Evolutionary conservation across 2,113 vertebrate species (phyloP), one percentile per base, ranked within the genome.

Genomic region (Panurus biarmicus): DNA sequence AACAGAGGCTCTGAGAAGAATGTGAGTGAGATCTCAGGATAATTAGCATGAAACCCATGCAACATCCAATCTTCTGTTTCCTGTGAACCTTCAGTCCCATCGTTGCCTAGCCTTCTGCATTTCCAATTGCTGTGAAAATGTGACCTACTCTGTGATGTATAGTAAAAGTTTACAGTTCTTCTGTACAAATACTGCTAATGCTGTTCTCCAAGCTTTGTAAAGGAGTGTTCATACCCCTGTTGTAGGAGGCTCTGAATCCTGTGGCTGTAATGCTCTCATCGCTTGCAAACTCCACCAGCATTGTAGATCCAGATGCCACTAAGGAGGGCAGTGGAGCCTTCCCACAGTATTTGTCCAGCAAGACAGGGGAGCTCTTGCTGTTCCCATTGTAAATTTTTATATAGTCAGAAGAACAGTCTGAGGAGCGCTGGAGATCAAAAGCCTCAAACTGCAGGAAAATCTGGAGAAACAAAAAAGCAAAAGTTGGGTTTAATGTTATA

Each of bases 231-330:
- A 4, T 95, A 97, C 97, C 97, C n/a, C 69, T 91, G 65, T 44
- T 94, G 75, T 97, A 97, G 74, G 90, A 95, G 25, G 97, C 96
- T 90, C 54, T 93, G 93, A 97, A 97, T 89, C 95, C 97, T 40
- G 85, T 87, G 71, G 91, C 93, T 70, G 94, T 82, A 54, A 84
- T 20, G n/a, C 87, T 95, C 5, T 69, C 45, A 40, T 97, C 95
- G 1, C 93, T 97, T 88, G 90, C 79, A 92, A 97, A 97, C 70
- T 97, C 96, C 13, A 97, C 45, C 81, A 97, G 90, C 96, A 97
- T 51, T 44, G 76, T 76, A 0, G 90, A 92, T 70, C 95, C 93
- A 67, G 96, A 95, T 1, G 96, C 74, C 48, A 96, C 95, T 31
- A 96, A 58, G 53, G 96, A 93, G 29, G 96, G 97, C 38, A 96